These are phyloP conservation scores for Phaonia tiefii DNA, from an alignment of 2,888 invertebrate species.

Conservation along the genomic window DNA sequence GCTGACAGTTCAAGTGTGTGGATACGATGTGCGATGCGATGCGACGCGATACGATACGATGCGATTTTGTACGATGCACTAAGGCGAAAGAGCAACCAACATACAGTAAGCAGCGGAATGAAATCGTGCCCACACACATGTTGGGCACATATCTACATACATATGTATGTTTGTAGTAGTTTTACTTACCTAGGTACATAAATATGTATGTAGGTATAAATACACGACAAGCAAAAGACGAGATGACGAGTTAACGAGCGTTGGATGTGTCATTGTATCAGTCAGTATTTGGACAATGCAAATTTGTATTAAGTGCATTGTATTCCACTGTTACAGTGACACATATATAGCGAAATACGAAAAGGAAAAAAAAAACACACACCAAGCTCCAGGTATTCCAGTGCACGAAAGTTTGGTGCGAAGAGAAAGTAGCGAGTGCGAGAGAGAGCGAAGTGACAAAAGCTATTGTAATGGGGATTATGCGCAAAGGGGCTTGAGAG, in stretches of 20 bases:
- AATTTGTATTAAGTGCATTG: slow-evolving; percentile 58
- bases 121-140: slow-evolving; percentile 6
- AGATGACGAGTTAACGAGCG: background rate
- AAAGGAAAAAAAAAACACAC: slow-evolving; percentile 18
- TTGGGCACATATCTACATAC: slow-evolving; percentile 17
- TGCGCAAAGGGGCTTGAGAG: too few species aligned
- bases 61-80: slow-evolving; percentile 29
- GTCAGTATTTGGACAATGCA: slow-evolving; percentile 33
- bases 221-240: background rate
- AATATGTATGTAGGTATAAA: background rate
- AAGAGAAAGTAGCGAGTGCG: slow-evolving; percentile 1
- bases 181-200: background rate
- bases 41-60: background rate
- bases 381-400: slow-evolving; percentile 34
- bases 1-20: slow-evolving; percentile 28
- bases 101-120: too few species aligned
- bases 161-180: too few species aligned
- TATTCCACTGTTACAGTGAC: slow-evolving; percentile 79
- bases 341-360: slow-evolving; percentile 65
- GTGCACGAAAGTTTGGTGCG: slow-evolving; percentile 15
- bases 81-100: slow-evolving; percentile 17
- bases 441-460: slow-evolving; percentile 10
- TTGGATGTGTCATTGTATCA: too few species aligned
- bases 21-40: slow-evolving; percentile 9
- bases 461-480: background rate